These are phyloP conservation scores for Schizopygopsis malacanthus DNA, from an alignment of 2,797 vertebrate species.

Conservation along the genomic window DNA sequence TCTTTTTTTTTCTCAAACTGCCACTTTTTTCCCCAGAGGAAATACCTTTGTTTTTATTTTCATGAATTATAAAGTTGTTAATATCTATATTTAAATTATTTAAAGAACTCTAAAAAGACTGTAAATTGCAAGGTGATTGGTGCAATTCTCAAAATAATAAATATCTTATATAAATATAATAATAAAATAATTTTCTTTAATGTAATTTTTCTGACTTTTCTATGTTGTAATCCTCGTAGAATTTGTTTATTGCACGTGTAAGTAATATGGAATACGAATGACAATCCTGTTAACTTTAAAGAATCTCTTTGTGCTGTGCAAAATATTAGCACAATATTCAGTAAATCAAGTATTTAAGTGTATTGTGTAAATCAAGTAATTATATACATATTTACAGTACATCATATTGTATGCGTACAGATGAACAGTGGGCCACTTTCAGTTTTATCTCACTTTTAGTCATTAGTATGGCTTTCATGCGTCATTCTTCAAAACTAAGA, in stretches of 20 bases:
- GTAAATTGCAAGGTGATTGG: no score
- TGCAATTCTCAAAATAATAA: no score
- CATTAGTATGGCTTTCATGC: constrained; percentile 32
- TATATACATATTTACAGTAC: background rate
- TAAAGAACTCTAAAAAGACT: no score
- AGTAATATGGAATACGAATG: background rate
- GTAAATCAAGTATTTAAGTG: no score
- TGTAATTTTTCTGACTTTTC: background rate
- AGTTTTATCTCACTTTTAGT: background rate
- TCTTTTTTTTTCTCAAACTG: background rate
- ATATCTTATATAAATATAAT: background rate
- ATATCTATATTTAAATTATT: background rate
- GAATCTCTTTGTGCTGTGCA: background rate
- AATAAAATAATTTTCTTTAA: background rate
- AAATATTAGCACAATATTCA: background rate
- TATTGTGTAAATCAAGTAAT: background rate
- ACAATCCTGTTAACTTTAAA: background rate
- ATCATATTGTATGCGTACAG: background rate
- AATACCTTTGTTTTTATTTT: background rate
- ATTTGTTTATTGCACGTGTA: background rate
- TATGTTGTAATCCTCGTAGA: background rate
- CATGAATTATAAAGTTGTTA: background rate
- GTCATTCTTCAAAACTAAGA: constrained; percentile 30
- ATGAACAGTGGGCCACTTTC: background rate
- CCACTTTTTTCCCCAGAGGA: background rate